Evolutionary conservation across 30 jellyfish, hydroid and myxozoan species (phyloP), one percentile per base, ranked within the genome.

Genomic region (Turritopsis rubra): DNA sequence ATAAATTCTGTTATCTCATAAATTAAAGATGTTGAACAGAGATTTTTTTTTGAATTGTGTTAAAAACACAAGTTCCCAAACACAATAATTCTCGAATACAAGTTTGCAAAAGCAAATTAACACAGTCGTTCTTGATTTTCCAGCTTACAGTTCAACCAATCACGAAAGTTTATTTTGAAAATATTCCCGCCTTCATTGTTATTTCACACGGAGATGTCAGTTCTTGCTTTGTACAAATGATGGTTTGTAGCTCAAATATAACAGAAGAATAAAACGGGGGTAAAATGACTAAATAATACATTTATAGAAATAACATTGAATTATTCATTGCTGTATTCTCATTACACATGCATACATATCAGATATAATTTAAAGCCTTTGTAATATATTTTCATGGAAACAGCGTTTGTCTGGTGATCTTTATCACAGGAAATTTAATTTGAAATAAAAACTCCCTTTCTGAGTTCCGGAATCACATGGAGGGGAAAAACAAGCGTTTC

Each of bases 101-200:
- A 19, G 28, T 68, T 68, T 68, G 77, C 77, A 68, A 68, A 68
- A n/a, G 31, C 77, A 68, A 68, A 68, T 68, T 68, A 68, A 68
- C 76, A n/a, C 77, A 68, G 77, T 68, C 77, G 28, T 68, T 66
- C 30, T 74, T 74, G 53, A 74, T 74, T 74, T 74, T 74, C 53
- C 82, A 29, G 82, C 82, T 74, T 74, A 74, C n/a, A 71, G 18
- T 74, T 74, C 53, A 74, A 74, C 82, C 82, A 74, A 74, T 74
- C 82, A 74, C 65, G 41, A n/a, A 13, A 0, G 54, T 23, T 16
- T 26, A 74, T 74, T 74, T 29, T n/a, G 16, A 26, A 0, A 23
- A 74, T 20, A 74, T 16, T 74, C 82, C 82, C 82, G 82, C 82
- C 82, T 29, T 41, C 65, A 74, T 74, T 74, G 82, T 74, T 74